Evolutionary conservation across 2,113 vertebrate species (phyloP).

Genomic region (Epinephelus moara): DNA sequence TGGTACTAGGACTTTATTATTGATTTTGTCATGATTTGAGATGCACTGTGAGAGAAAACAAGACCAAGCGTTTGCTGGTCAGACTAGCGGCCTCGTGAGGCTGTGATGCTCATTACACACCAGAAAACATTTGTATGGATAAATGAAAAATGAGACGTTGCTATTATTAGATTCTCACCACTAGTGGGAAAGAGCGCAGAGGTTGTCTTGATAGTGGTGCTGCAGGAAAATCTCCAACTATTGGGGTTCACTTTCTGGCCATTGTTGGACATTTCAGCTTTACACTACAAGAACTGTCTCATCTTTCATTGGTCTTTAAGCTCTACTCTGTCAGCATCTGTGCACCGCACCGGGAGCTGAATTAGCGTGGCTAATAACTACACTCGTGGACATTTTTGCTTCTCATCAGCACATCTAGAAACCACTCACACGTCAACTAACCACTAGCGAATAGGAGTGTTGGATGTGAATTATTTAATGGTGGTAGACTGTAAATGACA

Average conservation of each 20-base stretch:
- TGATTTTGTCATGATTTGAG: slow-evolving; percentile 48
- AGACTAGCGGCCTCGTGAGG: slow-evolving; percentile 49
- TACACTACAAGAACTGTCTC: background rate
- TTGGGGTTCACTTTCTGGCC: slow-evolving; percentile 5
- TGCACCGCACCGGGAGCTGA: slow-evolving; percentile 7
- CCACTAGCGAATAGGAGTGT: slow-evolving; percentile 76
- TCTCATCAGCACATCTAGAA: slow-evolving; percentile 52
- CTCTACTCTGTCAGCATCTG: slow-evolving; percentile 6
- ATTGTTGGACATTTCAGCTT: slow-evolving; percentile 1
- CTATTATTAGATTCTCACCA: slow-evolving; percentile 32
- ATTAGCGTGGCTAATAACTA: slow-evolving; percentile 12
- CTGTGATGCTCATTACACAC: slow-evolving; percentile 32
- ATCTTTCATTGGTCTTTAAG: slow-evolving; percentile 9
- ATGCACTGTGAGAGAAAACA: slow-evolving; percentile 49
- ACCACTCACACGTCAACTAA: slow-evolving; percentile 73
- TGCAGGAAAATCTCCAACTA: slow-evolving; percentile 20
- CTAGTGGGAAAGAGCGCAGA: slow-evolving; percentile 19
- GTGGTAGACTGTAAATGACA: slow-evolving; percentile 59
- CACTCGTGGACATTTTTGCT: slow-evolving; percentile 33
- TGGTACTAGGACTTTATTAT: slow-evolving; percentile 68
- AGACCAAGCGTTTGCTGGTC: background rate
- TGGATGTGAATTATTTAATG: slow-evolving; percentile 74
- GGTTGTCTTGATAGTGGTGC: slow-evolving; percentile 26
- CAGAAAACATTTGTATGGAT: background rate
- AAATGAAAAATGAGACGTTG: slow-evolving; percentile 10